Evolutionary conservation across 2,888 invertebrate genomes (phyloP), one percentile per base, ranked within the genome.

Genomic region (Myathropa florea): DNA sequence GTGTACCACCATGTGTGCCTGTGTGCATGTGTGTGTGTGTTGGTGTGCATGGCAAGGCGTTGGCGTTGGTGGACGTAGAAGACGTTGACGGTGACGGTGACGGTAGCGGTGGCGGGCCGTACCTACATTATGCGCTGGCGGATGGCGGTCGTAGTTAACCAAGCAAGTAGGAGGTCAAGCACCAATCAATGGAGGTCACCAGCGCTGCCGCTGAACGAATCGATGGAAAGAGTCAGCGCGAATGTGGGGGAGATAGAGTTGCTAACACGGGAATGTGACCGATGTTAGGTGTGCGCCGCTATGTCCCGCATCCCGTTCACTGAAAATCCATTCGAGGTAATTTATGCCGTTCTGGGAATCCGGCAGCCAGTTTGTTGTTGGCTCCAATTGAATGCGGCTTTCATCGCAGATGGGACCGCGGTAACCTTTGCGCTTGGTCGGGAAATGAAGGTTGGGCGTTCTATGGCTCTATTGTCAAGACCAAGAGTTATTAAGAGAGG

Each of bases 151-250:
- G 61, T 55, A 83, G 71, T 63, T 72, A 73, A 78, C 75, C 73
- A 76, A 46, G 83, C 76, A 83, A 88, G 83, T 78, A 73, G 77
- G 83, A 83, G 88, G 88, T 88, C 88, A 88, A 88, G 83, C 88
- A 80, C 83, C 88, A 88, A 88, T 88, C 83, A 83, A 83, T 83
- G 88, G 80, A 81, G 88, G 88, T 88, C 88, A 83, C 72, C 73
- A 76, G 80, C 68, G 70, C 60, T 68, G 77, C 21, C 23, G 81
- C 63, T 64, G 24, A 80, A 65, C 67, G 72, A 67, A 83, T 82
- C 76, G 68, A 75, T 76, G 55, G 63, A 46, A 46, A n/a, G 46
- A 81, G 70, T 70, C 68, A 81, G 68, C 68, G 55, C 24, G 60
- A 65, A 61, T 73, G 36, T 59, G 39, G 59, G 46, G 46, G 46